Evolutionary conservation across 2,888 invertebrate genomes (phyloP).

Genomic region (Brachycybe producta): DNA sequence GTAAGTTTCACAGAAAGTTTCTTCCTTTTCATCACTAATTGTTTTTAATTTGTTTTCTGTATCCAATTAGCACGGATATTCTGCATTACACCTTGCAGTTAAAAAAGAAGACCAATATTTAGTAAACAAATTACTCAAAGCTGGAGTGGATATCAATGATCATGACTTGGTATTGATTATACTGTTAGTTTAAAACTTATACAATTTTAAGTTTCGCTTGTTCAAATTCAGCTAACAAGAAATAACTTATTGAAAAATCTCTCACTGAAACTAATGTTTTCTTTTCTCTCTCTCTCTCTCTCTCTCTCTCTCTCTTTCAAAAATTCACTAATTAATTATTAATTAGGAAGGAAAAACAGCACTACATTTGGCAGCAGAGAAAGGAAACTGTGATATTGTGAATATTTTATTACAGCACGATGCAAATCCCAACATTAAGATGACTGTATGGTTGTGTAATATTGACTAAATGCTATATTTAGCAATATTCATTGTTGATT

Average conservation of each 20-base stretch:
- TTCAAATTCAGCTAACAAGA: too few species aligned
- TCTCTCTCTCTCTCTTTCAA: not conserved
- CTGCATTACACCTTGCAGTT: slow-evolving; percentile 56
- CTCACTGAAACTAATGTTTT: not conserved
- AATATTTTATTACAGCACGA: slow-evolving; percentile 54
- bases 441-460: not conserved
- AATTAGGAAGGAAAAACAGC: slow-evolving; percentile 29
- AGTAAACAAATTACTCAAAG: slow-evolving; percentile 39
- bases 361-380: slow-evolving; percentile 67
- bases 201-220: too few species aligned
- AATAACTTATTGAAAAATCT: not conserved
- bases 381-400: slow-evolving; percentile 58
- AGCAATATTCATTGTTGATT: not conserved
- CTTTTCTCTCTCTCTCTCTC: not conserved
- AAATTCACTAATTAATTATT: not conserved
- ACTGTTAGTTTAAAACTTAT: not conserved
- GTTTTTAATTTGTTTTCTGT: too few species aligned
- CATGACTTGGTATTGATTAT: not conserved
- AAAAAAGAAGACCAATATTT: slow-evolving; percentile 51
- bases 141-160: slow-evolving; percentile 22
- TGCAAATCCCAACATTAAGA: slow-evolving; percentile 45
- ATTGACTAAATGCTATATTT: not conserved
- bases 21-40: too few species aligned
- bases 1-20: too few species aligned
- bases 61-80: slow-evolving; percentile 46